phyloP scores from a whole-genome alignment of 2,888 invertebrate genomes.

The Phoronis australis region DNA sequence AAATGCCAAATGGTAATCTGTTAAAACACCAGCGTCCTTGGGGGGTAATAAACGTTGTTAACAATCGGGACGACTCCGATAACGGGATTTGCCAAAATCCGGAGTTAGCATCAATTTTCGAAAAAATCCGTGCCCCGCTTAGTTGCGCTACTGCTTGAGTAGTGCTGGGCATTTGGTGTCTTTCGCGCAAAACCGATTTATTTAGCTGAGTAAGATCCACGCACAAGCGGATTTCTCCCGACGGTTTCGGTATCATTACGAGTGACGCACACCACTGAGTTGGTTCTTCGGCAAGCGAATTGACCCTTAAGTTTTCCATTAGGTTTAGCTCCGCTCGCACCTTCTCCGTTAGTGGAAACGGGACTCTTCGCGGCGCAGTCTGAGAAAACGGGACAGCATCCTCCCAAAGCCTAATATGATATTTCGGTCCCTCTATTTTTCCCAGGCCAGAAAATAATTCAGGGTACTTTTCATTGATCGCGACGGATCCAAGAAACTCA shows the following conservation, averaged over 20 bases:
- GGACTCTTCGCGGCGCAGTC: conserved; percentile 31
- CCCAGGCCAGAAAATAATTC: conserved; percentile 11
- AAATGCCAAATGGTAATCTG: no score
- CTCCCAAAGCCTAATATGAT: conserved; percentile 10
- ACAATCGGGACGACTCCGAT: conserved; percentile 6
- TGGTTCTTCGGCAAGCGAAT: conserved; percentile 28
- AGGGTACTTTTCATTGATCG: no score
- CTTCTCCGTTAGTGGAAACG: conserved; percentile 31
- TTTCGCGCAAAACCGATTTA: conserved; percentile 9
- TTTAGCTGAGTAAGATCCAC: conserved; percentile 15
- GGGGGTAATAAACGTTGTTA: conserved; percentile 21
- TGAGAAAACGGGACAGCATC: conserved; percentile 28
- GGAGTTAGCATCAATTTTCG: conserved; percentile 16
- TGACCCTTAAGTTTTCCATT: conserved; percentile 27
- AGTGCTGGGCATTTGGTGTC: conserved; percentile 7
- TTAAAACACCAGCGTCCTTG: conserved; percentile 5
- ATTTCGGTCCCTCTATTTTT: conserved; percentile 13
- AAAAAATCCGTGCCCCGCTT: conserved; percentile 9
- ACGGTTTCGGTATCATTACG: conserved; percentile 33
- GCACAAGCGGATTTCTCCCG: conserved; percentile 10
- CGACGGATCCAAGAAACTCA: no score
- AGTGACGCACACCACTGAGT: conserved; percentile 45
- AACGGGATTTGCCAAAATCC: no score
- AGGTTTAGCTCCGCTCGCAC: conserved; percentile 33
- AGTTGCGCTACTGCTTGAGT: conserved; percentile 8